These are phyloP conservation scores for Melanotaenia maccullochi DNA, from an alignment of 2,797 vertebrate species.

Conservation along the genomic window DNA sequence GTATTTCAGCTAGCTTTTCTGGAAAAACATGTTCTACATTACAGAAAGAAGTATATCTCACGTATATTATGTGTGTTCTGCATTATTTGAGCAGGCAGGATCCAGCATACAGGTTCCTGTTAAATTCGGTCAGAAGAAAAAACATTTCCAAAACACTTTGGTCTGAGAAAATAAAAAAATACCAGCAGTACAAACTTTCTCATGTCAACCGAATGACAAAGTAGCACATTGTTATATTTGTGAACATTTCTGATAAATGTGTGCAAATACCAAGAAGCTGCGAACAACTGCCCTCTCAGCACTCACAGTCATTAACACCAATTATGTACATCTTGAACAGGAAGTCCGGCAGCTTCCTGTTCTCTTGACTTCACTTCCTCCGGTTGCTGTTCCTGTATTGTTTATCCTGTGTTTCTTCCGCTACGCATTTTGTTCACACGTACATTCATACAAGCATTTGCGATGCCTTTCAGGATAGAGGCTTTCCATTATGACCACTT, in stretches of 20 bases:
- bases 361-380: conserved; percentile 83
- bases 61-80: background rate
- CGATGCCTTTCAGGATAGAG: conserved; percentile 55
- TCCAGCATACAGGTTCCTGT: background rate
- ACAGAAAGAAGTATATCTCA: background rate
- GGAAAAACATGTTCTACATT: background rate
- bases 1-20: background rate
- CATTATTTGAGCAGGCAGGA: background rate
- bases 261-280: conserved; percentile 54
- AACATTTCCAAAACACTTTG: conserved; percentile 10
- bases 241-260: conserved; percentile 47
- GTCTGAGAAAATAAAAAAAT: conserved; percentile 21
- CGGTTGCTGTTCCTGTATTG: conserved; percentile 77
- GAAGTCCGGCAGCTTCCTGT: conserved; percentile 82
- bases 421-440: conserved; percentile 75
- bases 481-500: conserved; percentile 66
- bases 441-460: conserved; percentile 67
- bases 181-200: conserved; percentile 19
- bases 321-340: conserved; percentile 76
- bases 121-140: conserved; percentile 15
- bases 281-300: conserved; percentile 68
- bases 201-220: conserved; percentile 49
- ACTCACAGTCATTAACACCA: conserved; percentile 75
- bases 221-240: conserved; percentile 56
- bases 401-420: conserved; percentile 83